Evolutionary conservation across 2,888 invertebrate species (phyloP).

Genomic region (Colostygia pectinataria): DNA sequence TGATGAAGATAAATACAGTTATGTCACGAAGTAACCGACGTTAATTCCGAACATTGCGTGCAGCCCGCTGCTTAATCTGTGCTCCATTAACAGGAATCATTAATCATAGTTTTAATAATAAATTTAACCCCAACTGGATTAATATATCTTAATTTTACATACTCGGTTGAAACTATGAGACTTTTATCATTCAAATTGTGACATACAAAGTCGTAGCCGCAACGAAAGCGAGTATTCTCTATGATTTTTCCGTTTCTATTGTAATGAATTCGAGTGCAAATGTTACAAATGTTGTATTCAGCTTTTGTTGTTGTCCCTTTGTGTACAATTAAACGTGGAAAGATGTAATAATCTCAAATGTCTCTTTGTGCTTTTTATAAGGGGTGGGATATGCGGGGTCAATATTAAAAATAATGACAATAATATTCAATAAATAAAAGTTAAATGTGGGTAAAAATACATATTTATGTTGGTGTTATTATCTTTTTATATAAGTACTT

Average conservation of each 20-base stretch:
- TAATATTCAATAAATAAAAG: conserved; percentile 9
- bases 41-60: conserved; percentile 73
- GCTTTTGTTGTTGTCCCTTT: conserved; percentile 77
- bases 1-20: conserved; percentile 78
- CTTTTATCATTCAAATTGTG: conserved; percentile 79
- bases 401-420: conserved; percentile 51
- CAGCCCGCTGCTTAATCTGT: conserved; percentile 76
- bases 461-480: no score
- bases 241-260: conserved; percentile 39
- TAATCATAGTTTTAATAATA: conserved; percentile 83
- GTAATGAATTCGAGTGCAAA: conserved; percentile 70
- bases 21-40: conserved; percentile 66
- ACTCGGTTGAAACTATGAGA: conserved; percentile 55
- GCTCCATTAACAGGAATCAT: conserved; percentile 75
- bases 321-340: conserved; percentile 80
- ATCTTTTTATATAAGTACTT: no score
- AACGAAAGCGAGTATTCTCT: conserved; percentile 60
- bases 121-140: conserved; percentile 81
- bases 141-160: conserved; percentile 80
- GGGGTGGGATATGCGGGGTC: conserved; percentile 75
- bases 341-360: conserved; percentile 80
- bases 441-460: conserved; percentile 11
- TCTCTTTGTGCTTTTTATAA: conserved; percentile 73
- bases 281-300: conserved; percentile 67
- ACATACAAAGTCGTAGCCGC: conserved; percentile 68